Conservation (phyloP, 2,888 invertebrate genomes). For the Agrilus biguttatus region DNA sequence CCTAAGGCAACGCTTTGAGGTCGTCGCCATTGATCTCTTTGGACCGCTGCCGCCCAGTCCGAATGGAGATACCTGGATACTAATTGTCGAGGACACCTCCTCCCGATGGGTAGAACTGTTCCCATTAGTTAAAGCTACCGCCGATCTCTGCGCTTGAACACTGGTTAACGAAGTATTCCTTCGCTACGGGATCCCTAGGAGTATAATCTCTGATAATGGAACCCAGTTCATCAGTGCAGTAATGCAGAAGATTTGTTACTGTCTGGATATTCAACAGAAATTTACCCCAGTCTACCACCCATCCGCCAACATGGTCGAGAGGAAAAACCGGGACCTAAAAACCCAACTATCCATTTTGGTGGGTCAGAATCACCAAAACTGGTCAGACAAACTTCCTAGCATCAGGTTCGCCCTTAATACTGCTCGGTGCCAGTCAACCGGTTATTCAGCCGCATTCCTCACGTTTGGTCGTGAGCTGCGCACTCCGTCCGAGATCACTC, state of each 20-base stretch:
- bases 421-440: constrained; percentile 15
- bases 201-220: constrained; percentile 23
- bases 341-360: constrained; percentile 18
- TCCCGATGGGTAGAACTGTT: constrained; percentile 16
- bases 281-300: constrained; percentile 16
- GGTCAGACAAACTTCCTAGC: constrained; percentile 17
- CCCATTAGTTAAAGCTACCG: constrained; percentile 1
- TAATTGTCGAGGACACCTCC: constrained; percentile 15
- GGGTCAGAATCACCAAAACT: constrained; percentile 15
- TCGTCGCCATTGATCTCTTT: constrained; percentile 2
- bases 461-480: constrained; percentile 22
- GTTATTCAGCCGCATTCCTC: constrained; percentile 19
- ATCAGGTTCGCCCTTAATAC: constrained; percentile 27
- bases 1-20: neutral
- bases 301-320: constrained; percentile 19
- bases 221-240: constrained; percentile 18
- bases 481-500: constrained; percentile 17
- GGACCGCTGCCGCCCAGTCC: neutral
- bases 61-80: constrained; percentile 10
- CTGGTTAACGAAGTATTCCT: constrained; percentile 16
- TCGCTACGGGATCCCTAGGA: constrained; percentile 20
- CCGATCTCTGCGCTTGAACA: constrained; percentile 3
- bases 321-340: constrained; percentile 17
- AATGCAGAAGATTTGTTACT: constrained; percentile 20
- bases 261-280: constrained; percentile 15